Base-by-base conservation (phyloP, 2,888 invertebrate genomes). In the Aethes cnicana region DNA sequence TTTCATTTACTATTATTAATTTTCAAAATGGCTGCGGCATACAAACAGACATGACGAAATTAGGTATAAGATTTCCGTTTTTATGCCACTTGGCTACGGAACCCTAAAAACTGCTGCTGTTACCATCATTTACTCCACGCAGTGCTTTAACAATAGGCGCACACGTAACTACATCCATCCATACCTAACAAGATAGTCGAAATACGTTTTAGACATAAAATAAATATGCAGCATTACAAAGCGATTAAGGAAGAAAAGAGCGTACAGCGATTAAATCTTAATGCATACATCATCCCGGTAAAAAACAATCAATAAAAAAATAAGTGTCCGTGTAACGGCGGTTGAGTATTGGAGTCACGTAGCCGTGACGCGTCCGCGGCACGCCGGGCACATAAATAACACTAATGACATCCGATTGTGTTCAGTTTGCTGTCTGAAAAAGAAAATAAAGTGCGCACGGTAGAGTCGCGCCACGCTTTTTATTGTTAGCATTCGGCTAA, bases 381-480 rank as follows among this genome's bases (percentile, higher is more conserved):
- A 81, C 81, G 81, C 68, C 65, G 69, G 64, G 66, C 76, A 76
- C 82, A 81, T 86, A 84, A 85, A 86, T 84, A 84, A 81, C 79
- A 65, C 79, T 86, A 85, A 86, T 84, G 86, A 86, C 81, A 79
- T 78, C 80, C 80, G 80, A 79, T 80, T 81, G 79, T 77, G 76
- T 74, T 72, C 75, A 62, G 66, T 70, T 73, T 68, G 72, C 69
- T 62, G 37, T 36, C 61, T 63, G 61, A 57, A 60, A 61, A 67
- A 69, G 68, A 66, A 69, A 68, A 57, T 55, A 59, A 59, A 61
- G 50, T 54, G 50, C 23, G 43, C 50, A 30, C 52, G 32, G 54
- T 11, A 26, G 25, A 46, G 37, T 43, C 36, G 35, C 25, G 39
- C 37, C 16, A 21, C 21, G 47, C 47, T 50, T 52, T 42, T 52